Conservation (phyloP, 2,113 vertebrate species). For the Andinoacara biseriatus region DNA sequence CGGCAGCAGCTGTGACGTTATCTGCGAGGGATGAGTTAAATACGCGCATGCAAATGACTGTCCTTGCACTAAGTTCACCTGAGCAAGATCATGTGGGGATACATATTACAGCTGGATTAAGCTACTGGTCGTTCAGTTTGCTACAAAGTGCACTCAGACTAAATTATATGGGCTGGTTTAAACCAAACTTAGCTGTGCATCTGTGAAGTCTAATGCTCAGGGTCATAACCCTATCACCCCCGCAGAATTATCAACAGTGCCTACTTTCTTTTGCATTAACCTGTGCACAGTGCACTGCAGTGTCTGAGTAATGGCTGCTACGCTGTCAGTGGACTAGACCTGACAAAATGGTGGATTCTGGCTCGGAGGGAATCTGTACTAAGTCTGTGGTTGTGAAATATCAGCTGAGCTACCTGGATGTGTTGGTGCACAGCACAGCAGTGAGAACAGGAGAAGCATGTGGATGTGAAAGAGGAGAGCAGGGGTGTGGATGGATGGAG, state of each 20-base stretch:
- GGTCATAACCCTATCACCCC: neutral
- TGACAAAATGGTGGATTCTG: slow-evolving; percentile 79
- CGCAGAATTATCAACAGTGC: neutral
- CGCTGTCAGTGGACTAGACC: slow-evolving; percentile 36
- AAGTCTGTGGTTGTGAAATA: slow-evolving; percentile 24
- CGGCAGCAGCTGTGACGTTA: slow-evolving; percentile 54
- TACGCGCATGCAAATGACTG: neutral
- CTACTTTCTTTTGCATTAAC: slow-evolving; percentile 1
- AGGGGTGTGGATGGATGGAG: slow-evolving; percentile 46
- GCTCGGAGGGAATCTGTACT: slow-evolving; percentile 1
- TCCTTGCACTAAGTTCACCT: slow-evolving; percentile 37
- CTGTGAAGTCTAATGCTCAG: neutral
- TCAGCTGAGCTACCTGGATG: slow-evolving; percentile 30
- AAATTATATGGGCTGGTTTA: neutral
- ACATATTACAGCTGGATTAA: slow-evolving; percentile 24
- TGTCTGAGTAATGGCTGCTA: slow-evolving; percentile 76
- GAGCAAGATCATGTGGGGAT: slow-evolving; percentile 16
- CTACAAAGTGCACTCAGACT: neutral
- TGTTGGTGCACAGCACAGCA: neutral
- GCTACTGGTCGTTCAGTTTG: neutral
- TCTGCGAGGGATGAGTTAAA: neutral
- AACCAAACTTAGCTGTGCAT: neutral
- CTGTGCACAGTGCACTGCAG: slow-evolving; percentile 48
- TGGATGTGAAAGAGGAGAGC: slow-evolving; percentile 37
- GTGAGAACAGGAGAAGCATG: neutral